Evolutionary conservation across 2,113 vertebrate genomes (phyloP), one percentile per base, ranked within the genome.

Genomic region (Gambusia holbrooki): DNA sequence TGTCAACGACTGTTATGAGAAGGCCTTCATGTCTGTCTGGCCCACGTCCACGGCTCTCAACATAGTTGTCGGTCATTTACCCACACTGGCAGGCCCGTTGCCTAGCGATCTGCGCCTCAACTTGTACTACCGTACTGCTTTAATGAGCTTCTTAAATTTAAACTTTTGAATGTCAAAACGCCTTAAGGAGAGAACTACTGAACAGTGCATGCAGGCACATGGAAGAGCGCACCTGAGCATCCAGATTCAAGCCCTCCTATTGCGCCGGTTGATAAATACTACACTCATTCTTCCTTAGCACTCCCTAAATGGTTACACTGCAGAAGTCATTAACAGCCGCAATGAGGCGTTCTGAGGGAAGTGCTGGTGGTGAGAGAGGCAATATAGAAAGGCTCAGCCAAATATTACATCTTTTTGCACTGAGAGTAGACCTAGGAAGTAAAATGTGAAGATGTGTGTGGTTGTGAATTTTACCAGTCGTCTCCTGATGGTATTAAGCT

Each of bases 281-380:
- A 73, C 28, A 88, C 90, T 90, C 86, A 84, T 88, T 83, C 77
- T 82, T 81, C 86, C 89, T 77, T 79, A 84, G 87, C 84, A 73
- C 91, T 85, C 81, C 88, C 92, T 92, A 92, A 92, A 89, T 76
- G 77, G 89, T 84, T 89, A 88, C 89, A 87, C 66, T 88, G 89
- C 88, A 91, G 86, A 92, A 92, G 90, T 90, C 92, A 92, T 94
- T 94, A 93, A 87, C 83, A 71, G 87, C 83, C 25, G 90, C 90
- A 86, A 91, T 92, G 93, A 93, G 89, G 90, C 89, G 82, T 87
- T 89, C 62, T 58, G 51, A n/a, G 51, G 66, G 74, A 45, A 42
- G 65, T 67, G 27, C 37, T 40, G n/a, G 65, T 28, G 65, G 65
- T 28, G 63, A 88, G 67, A 54, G 67, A 72, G 0, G 71, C 86